A percentile compares a stretch with the other conserved stretches of the same genome.
Evolutionary conservation across 2,888 invertebrate genomes (phyloP).

Genomic region (Cheilosia pagana): DNA sequence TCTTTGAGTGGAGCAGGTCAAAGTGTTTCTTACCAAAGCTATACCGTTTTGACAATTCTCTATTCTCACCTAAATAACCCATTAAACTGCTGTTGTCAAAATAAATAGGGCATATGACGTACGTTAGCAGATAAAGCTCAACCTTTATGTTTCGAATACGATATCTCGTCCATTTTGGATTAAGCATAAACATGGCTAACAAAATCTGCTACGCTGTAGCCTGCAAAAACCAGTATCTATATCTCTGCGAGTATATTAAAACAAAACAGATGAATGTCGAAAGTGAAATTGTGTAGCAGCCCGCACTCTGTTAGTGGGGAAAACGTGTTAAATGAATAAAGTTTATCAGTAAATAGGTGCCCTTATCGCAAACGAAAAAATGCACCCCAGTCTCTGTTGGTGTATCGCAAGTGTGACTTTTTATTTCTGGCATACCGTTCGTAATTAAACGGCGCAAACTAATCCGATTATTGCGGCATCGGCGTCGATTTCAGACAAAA

Average conservation of each 20-base stretch:
- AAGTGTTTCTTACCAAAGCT: no score
- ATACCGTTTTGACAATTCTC: no score
- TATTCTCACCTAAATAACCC: no score
- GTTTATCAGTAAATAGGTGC: constrained; percentile 46
- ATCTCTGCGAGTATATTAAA: constrained; percentile 15
- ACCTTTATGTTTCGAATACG: no score
- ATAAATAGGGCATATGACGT: no score
- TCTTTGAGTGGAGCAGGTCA: no score
- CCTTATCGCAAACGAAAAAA: constrained; percentile 46
- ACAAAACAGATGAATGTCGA: constrained; percentile 35
- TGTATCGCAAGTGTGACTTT: constrained; percentile 14
- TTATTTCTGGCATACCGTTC: constrained; percentile 27
- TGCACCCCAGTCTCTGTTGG: constrained; percentile 26
- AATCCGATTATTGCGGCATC: constrained; percentile 34
- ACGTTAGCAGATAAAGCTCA: no score
- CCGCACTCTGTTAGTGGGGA: constrained; percentile 7
- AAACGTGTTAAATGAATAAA: constrained; percentile 29
- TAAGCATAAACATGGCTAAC: no score
- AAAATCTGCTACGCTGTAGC: no score
- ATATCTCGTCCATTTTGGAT: no score
- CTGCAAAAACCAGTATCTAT: not conserved
- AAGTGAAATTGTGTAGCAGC: constrained; percentile 29
- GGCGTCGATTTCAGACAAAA: constrained; percentile 17
- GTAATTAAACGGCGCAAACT: constrained; percentile 34
- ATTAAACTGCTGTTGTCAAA: no score